A percentile compares a stretch with the other conserved stretches of the same genome.
phyloP scores from a whole-genome alignment of 2,888 invertebrate genomes.

The Acrocyrtus sp. region DNA sequence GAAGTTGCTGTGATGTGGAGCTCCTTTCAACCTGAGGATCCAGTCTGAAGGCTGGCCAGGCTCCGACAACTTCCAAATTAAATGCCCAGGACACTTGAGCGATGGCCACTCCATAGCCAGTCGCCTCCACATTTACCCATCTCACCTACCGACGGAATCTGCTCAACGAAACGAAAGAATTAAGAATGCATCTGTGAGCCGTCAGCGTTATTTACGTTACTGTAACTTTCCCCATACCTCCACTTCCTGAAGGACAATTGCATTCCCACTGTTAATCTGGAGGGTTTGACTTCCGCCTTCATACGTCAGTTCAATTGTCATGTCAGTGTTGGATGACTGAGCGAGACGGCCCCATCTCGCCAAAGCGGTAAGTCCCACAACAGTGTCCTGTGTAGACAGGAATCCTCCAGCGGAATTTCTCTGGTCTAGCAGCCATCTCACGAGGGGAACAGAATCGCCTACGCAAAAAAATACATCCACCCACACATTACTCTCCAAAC shows the following conservation, averaged over 20 bases:
- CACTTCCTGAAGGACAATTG: conserved; percentile 83
- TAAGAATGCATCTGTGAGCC: no score
- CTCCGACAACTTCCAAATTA: conserved; percentile 86
- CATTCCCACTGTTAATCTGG: conserved; percentile 77
- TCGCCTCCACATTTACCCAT: conserved; percentile 78
- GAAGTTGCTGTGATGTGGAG: conserved; percentile 79
- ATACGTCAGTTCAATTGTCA: conserved; percentile 71
- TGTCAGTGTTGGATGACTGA: conserved; percentile 68
- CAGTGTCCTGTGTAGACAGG: conserved; percentile 72
- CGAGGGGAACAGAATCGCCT: conserved; percentile 71
- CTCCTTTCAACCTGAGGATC: conserved; percentile 87
- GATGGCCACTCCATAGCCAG: conserved; percentile 82
- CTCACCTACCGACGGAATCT: conserved; percentile 72
- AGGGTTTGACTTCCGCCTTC: conserved; percentile 69
- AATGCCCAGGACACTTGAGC: conserved; percentile 83
- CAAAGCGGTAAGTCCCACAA: conserved; percentile 75
- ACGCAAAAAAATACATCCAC: background rate
- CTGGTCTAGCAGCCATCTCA: conserved; percentile 79
- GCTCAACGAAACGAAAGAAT: no score
- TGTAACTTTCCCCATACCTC: conserved; percentile 71
- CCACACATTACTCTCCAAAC: background rate
- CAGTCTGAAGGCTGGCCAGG: conserved; percentile 86
- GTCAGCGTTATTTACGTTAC: no score
- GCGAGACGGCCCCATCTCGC: conserved; percentile 77
- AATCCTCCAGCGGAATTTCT: conserved; percentile 78